Base-by-base conservation (phyloP, 2,113 vertebrate genomes). In the Aix galericulata region DNA sequence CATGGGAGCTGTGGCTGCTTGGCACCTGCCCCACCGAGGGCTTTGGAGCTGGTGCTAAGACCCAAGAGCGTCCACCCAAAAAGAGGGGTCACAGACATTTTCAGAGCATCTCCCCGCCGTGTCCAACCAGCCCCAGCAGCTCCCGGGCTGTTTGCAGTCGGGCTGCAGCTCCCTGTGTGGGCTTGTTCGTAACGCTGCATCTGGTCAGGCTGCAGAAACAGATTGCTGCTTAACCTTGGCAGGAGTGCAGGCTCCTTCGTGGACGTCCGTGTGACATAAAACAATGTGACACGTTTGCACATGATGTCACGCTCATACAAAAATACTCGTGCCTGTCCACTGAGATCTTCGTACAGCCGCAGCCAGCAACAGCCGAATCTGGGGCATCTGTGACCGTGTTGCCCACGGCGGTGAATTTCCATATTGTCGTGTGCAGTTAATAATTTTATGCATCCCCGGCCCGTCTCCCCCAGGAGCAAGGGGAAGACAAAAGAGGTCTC, bases 141-240 rank as follows among this genome's bases (percentile, higher is more conserved):
- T 62, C 59, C 59, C 26, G 15, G 32, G 17, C 58, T 40, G 17
- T 17, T 25, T 21, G 8, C 48, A 52, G 50, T 36, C 17, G 32
- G 17, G 25, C 11, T 36, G 13, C 36, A 22, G 8, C 36, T 55
- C 29, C 14, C 25, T 3, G 5, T 10, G 1, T 3, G 77, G 52
- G 38, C n/a, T 42, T 4, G 12, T 23, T 32, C 3, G 0, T 6
- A n/a, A 0, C 7, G 1, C 9, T 10, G 50, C 71, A 42, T 34
- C 63, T 32, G 66, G 25, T 11, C 0, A 8, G 14, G 73, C 59
- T 16, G 55, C 53, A 13, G 89, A 3, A 60, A 56, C 73, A 55
- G 82, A 12, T 13, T 42, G 81, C 32, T 1, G 13, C n/a, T 23
- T 17, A 40, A 73, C 88, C 77, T 26, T 5, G 76, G 87, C 38